phyloP scores from a whole-genome alignment of 2,888 invertebrate species.

The Venusia cambrica region DNA sequence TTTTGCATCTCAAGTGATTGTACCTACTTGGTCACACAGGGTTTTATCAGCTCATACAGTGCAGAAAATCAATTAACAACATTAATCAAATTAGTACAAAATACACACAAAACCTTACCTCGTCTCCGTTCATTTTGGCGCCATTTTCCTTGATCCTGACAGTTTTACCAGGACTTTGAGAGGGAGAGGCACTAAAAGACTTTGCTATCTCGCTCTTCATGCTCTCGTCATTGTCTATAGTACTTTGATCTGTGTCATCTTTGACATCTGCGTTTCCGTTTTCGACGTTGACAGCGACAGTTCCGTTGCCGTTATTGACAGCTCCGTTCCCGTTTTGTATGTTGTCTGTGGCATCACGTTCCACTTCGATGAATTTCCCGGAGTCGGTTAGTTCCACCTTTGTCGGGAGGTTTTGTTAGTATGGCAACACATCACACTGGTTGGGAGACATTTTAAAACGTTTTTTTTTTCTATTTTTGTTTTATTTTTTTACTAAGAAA shows the following conservation, averaged over 20 bases:
- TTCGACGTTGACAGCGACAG: too few species aligned
- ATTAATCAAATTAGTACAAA: conserved; percentile 30
- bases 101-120: conserved; percentile 45
- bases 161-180: conserved; percentile 65
- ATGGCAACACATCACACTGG: conserved; percentile 54
- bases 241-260: conserved; percentile 32
- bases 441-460: conserved; percentile 27
- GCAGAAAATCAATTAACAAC: conserved; percentile 4
- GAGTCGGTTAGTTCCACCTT: conserved; percentile 78
- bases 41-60: too few species aligned
- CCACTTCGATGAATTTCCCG: conserved; percentile 78
- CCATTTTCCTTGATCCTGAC: conserved; percentile 74
- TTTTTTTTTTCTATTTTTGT: conserved; percentile 2
- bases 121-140: conserved; percentile 52
- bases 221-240: conserved; percentile 31
- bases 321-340: conserved; percentile 30
- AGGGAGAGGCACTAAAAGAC: conserved; percentile 49
- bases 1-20: too few species aligned
- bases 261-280: conserved; percentile 29
- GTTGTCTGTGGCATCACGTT: conserved; percentile 46
- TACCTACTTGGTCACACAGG: too few species aligned
- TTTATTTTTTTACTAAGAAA: too few species aligned
- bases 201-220: conserved; percentile 36
- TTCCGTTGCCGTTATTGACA: conserved; percentile 27
- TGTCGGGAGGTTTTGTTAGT: conserved; percentile 63